A percentile compares a stretch with the other conserved stretches of the same genome.
phyloP scores from a whole-genome alignment of 1,140 invertebrate genomes.

The Ruditapes philippinarum region DNA sequence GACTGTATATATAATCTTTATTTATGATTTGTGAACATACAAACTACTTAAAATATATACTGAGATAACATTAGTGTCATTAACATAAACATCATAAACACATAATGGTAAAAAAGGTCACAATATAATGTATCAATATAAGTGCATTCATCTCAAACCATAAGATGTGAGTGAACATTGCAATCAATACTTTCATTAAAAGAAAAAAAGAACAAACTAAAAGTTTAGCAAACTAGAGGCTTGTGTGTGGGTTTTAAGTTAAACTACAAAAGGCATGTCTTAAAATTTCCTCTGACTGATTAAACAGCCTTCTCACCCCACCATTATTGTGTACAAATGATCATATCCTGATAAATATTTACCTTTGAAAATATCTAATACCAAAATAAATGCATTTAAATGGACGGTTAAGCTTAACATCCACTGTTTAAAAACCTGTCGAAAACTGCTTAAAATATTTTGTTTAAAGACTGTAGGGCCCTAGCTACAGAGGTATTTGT shows the following conservation, averaged over 20 bases:
- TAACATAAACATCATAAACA: neutral
- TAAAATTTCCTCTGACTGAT: neutral
- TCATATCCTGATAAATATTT: neutral
- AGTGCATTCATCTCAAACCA: neutral
- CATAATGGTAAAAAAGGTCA: neutral
- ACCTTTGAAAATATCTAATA: neutral
- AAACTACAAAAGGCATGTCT: neutral
- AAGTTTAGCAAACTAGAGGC: no score
- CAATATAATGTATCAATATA: neutral
- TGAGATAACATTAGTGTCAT: neutral
- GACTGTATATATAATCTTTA: no score
- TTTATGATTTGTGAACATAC: no score
- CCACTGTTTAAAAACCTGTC: slow-evolving; percentile 3
- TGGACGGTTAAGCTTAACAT: neutral
- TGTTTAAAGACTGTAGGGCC: neutral
- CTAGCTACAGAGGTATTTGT: neutral
- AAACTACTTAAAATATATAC: no score
- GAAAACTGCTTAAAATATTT: neutral
- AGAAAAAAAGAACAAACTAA: no score
- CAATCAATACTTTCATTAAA: no score
- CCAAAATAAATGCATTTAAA: neutral
- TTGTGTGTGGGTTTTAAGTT: neutral
- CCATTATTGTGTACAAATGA: neutral
- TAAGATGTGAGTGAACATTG: no score
- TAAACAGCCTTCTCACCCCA: neutral